A percentile compares a stretch with the other conserved stretches of the same genome.
phyloP scores from a whole-genome alignment of 2,113 vertebrate species.

The Rhadina sibilatrix region DNA sequence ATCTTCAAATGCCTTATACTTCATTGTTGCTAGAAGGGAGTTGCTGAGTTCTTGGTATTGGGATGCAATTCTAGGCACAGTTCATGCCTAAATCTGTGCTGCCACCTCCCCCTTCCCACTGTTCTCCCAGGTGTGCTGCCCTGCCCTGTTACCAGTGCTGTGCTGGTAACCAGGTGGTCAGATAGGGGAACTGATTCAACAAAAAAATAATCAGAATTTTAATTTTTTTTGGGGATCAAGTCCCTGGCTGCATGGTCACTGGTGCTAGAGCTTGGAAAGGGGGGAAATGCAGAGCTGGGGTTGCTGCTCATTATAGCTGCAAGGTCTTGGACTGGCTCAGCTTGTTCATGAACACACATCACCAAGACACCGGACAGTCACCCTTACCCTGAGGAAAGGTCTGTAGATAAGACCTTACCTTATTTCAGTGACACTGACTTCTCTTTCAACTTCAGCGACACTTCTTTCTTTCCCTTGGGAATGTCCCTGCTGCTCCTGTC shows the following conservation, averaged over 20 bases:
- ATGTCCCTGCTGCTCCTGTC: not conserved
- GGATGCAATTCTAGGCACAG: not conserved
- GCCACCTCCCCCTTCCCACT: not conserved
- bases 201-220: not conserved
- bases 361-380: not conserved
- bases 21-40: not conserved
- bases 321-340: not conserved
- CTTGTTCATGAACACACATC: not conserved
- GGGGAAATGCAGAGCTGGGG: not conserved
- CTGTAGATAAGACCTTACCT: not conserved
- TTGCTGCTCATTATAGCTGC: not conserved
- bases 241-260: not conserved
- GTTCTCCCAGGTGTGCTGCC: not conserved
- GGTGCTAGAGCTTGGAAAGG: not conserved
- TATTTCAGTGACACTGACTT: not conserved
- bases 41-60: not conserved
- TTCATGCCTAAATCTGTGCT: not conserved
- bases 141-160: not conserved
- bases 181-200: not conserved
- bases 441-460: not conserved
- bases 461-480: not conserved
- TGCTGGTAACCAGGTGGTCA: not conserved
- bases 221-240: not conserved
- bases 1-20: not conserved
- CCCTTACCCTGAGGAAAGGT: not conserved